These are phyloP conservation scores for Parazoanthus darwini DNA, from an alignment of 92 coral and sea anemone species.

Conservation along the genomic window DNA sequence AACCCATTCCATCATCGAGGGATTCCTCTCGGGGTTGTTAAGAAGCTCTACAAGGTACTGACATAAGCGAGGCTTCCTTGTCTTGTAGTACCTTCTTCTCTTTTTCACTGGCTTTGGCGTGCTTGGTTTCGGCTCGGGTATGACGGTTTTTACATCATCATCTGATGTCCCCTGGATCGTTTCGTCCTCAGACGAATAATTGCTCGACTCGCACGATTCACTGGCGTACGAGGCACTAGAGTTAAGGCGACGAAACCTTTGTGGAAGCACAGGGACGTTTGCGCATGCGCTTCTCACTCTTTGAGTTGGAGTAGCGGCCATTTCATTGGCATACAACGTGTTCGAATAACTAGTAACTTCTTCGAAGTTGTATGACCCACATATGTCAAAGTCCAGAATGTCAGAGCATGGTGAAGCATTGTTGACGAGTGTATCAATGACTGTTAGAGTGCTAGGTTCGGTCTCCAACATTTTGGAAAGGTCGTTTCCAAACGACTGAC, in stretches of 20 bases:
- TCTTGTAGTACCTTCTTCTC: conserved; percentile 52
- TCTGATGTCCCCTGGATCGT: not conserved
- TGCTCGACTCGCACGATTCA: conserved; percentile 37
- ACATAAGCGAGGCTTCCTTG: conserved; percentile 87
- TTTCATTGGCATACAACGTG: not conserved
- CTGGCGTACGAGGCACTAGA: conserved; percentile 25
- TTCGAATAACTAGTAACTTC: not conserved
- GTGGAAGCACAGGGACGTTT: not conserved
- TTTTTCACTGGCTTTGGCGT: conserved; percentile 57
- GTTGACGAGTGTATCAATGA: conserved; percentile 13
- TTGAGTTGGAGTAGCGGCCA: not conserved
- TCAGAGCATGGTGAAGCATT: conserved; percentile 19
- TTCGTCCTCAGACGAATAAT: conserved; percentile 34
- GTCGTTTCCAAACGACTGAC: not conserved
- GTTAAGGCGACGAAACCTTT: conserved; percentile 27
- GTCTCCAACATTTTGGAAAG: conserved; percentile 2
- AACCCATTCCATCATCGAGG: conserved; percentile 91
- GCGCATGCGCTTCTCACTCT: not conserved
- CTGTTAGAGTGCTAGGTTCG: conserved; percentile 28
- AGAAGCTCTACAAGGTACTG: conserved; percentile 81
- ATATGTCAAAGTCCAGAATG: not conserved
- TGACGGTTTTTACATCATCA: not conserved
- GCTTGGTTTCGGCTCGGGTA: not conserved
- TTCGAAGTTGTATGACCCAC: not conserved
- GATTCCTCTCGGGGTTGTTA: conserved; percentile 69